phyloP scores from a whole-genome alignment of 37 sponge, comb jelly and placozoan genomes.

The Geodia barretti region DNA sequence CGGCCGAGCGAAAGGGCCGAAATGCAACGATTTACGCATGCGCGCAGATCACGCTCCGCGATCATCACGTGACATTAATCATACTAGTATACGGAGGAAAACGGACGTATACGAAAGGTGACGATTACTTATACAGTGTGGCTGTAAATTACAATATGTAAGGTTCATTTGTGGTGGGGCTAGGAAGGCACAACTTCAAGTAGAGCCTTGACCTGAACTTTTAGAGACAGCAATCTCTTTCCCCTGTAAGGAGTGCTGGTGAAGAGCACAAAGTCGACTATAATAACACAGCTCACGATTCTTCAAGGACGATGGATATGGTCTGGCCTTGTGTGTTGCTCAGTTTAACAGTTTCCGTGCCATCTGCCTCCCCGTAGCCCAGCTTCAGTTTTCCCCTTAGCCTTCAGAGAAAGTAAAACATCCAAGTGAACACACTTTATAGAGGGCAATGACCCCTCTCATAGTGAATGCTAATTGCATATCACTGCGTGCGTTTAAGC shows the following conservation, averaged over 20 bases:
- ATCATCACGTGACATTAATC: background rate
- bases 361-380: background rate
- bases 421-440: too few relatives aligned
- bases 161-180: background rate
- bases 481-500: too few relatives aligned
- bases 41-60: background rate
- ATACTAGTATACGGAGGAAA: background rate
- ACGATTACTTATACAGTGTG: too few relatives aligned
- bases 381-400: background rate
- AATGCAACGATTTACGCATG: too few relatives aligned
- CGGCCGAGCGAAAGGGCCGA: too few relatives aligned
- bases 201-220: background rate
- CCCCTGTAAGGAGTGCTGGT: background rate
- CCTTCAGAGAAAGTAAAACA: background rate
- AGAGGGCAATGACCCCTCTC: too few relatives aligned
- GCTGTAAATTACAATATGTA: too few relatives aligned
- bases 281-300: background rate
- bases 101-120: background rate
- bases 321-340: background rate
- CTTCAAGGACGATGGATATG: background rate
- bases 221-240: background rate
- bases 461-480: too few relatives aligned
- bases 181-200: background rate
- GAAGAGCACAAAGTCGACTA: background rate
- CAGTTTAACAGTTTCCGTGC: background rate